Base-by-base conservation (phyloP, 1,140 invertebrate species). In the Ips nitidus region DNA sequence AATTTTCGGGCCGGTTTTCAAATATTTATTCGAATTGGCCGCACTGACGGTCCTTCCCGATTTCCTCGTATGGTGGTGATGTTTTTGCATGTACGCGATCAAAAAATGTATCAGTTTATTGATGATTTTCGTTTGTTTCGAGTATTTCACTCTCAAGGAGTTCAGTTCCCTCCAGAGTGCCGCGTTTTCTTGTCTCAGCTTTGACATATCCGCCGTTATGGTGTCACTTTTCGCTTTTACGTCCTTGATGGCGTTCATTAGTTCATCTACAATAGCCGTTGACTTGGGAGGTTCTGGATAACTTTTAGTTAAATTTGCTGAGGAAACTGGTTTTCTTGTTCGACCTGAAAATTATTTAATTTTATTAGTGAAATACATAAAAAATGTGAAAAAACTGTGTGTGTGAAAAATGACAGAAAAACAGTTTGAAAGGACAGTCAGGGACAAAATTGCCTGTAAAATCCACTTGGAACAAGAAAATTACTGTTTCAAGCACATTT, bases 41-140 rank as follows among this genome's bases (percentile, higher is more conserved):
- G 55, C 36, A 55, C 59, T 59, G 3, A 66, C 65, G 5, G 72
- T 68, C 39, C 59, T 63, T 3, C 66, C 61, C 37, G 22, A 52
- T 53, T 71, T 74, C 50, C 65, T 60, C 50, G 72, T 41, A 62
- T 66, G 66, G 53, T 70, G 71, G 55, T 69, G 71, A 70, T 71
- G 72, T 66, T 71, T 65, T 43, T 75, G 73, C 47, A 75, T 70
- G 41, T 74, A 74, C 1, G 73, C 56, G 4, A 75, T 74, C 37
- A 75, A 55, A 41, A 75, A 71, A 69, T 75, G 71, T 40, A 75
- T 73, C 22, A 75, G 57, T 56, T 73, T 75, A 41, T 74, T 74
- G 7, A 75, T 69, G 38, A 75, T 70, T 63, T 69, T 67, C 1
- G 73, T 71, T 62, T 75, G 74, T 58, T 71, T 74, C 6, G 66